A percentile compares a stretch with the other conserved stretches of the same genome.
phyloP scores from a whole-genome alignment of 2,888 invertebrate species.

The Acanthosepion lycidas region DNA sequence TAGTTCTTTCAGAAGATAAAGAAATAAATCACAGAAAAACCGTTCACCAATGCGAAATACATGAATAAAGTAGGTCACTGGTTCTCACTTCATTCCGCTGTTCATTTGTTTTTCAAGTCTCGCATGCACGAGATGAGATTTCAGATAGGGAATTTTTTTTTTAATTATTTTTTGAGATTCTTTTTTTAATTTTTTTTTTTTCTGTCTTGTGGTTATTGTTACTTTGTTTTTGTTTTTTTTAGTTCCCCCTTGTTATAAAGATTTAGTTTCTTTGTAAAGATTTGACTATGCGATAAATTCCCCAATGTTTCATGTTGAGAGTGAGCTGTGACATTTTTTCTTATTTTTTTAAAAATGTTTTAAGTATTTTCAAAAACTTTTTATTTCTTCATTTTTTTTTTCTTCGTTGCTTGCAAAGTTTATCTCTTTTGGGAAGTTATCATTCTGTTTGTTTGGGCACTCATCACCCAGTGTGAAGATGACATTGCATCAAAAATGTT shows the following conservation, averaged over 20 bases:
- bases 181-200: neutral
- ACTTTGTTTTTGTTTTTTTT: neutral
- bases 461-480: neutral
- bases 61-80: neutral
- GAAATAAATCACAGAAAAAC: neutral
- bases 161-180: neutral
- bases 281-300: neutral
- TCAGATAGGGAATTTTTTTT: neutral
- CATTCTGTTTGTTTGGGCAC: neutral
- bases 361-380: neutral
- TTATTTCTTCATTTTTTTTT: neutral
- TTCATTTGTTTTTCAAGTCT: neutral
- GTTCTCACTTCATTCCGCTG: neutral
- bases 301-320: neutral
- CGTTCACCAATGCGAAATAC: neutral
- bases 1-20: neutral
- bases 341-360: neutral
- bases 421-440: neutral
- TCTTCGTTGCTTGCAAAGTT: neutral
- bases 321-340: neutral
- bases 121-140: neutral
- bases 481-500: neutral
- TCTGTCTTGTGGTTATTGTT: too few species aligned
- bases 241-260: neutral
- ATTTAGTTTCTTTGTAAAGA: neutral